Evolutionary conservation across 2,797 vertebrate genomes (phyloP).

Genomic region (Diplodus puntazzo): DNA sequence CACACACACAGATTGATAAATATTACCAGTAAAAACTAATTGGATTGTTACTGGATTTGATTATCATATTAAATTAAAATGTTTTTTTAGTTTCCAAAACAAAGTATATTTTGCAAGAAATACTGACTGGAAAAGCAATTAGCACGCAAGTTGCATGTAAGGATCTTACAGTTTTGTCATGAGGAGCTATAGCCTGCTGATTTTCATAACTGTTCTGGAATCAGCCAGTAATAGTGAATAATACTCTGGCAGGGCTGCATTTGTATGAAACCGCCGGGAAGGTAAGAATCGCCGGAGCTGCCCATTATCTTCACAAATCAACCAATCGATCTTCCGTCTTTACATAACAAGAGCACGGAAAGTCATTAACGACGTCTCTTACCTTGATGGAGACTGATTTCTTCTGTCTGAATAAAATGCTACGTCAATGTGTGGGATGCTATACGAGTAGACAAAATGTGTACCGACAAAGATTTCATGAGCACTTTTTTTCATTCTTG

Average conservation of each 20-base stretch:
- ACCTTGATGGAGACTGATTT: slow-evolving; percentile 6
- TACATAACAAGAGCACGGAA: background rate
- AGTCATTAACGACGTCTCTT: background rate
- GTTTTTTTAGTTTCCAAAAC: slow-evolving; percentile 17
- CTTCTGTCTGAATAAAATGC: background rate
- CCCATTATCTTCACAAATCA: slow-evolving; percentile 13
- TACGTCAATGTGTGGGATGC: slow-evolving; percentile 21
- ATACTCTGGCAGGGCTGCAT: slow-evolving; percentile 4
- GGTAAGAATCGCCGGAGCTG: background rate
- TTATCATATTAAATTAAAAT: too few relatives aligned
- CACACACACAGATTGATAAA: background rate
- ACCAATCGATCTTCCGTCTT: slow-evolving; percentile 6
- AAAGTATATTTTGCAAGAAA: background rate
- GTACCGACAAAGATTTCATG: slow-evolving; percentile 43
- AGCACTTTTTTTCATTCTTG: slow-evolving; percentile 50
- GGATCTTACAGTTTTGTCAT: background rate
- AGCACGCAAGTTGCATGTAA: background rate
- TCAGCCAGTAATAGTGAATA: slow-evolving; percentile 14
- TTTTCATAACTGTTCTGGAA: slow-evolving; percentile 15
- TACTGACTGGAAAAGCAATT: background rate
- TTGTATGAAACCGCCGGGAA: background rate
- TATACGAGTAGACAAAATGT: slow-evolving; percentile 19
- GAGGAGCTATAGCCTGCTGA: background rate
- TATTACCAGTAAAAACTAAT: background rate
- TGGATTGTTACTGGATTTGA: background rate